phyloP scores from a whole-genome alignment of 2,888 invertebrate genomes.

The Lysandra bellargus region DNA sequence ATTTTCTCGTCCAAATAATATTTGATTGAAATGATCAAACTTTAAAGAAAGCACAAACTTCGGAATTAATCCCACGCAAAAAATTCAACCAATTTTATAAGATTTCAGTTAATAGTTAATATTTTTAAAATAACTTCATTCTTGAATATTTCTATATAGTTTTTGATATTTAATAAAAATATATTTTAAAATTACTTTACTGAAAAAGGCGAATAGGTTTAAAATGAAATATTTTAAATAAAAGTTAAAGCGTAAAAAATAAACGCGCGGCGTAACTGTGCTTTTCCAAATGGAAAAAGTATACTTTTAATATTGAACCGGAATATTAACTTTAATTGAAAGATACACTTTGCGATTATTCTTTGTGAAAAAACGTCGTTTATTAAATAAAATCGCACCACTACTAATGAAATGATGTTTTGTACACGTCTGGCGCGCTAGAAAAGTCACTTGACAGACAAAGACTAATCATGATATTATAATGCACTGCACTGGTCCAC shows the following conservation, averaged over 20 bases:
- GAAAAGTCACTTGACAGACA: too few relatives aligned
- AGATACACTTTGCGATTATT: too few relatives aligned
- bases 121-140: not conserved
- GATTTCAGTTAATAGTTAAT: not conserved
- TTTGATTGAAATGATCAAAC: not conserved
- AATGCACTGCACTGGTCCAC: too few relatives aligned
- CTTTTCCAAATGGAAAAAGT: not conserved
- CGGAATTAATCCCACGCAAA: not conserved
- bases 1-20: not conserved
- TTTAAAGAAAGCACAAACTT: not conserved
- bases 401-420: too few relatives aligned
- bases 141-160: not conserved
- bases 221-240: not conserved
- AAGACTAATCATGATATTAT: too few relatives aligned
- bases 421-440: too few relatives aligned
- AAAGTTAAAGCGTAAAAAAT: not conserved
- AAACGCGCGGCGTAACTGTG: not conserved
- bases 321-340: too few relatives aligned
- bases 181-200: not conserved
- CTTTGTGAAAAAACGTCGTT: too few relatives aligned
- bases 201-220: not conserved
- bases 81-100: not conserved
- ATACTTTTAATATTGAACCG: not conserved
- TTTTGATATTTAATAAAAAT: not conserved
- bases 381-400: too few relatives aligned